phyloP scores from a whole-genome alignment of 2,797 vertebrate species.

The Microhierax caerulescens region DNA sequence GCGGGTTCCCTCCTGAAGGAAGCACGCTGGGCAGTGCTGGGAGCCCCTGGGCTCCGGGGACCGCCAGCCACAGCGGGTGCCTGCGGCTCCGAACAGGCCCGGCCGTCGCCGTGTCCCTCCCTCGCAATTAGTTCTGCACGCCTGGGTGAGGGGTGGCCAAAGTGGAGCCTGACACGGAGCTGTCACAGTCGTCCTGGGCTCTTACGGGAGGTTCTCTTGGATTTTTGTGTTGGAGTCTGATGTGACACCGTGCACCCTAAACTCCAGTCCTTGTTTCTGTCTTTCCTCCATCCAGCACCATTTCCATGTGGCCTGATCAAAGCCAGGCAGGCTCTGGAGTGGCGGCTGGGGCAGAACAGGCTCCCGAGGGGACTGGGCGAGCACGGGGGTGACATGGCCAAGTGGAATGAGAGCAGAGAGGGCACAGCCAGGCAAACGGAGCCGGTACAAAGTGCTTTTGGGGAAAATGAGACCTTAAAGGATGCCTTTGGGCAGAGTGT shows the following conservation, averaged over 20 bases:
- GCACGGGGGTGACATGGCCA: fast-evolving
- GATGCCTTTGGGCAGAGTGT: neutral
- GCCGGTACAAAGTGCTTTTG: neutral
- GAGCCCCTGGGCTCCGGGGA: no score
- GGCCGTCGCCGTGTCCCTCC: fast-evolving
- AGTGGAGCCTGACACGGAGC: fast-evolving
- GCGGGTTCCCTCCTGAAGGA: neutral
- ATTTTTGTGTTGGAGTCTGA: neutral
- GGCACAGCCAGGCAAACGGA: neutral
- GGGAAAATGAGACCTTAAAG: neutral
- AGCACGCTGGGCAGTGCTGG: neutral
- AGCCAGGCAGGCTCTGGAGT: neutral
- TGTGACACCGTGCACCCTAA: fast-evolving
- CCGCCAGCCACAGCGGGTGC: fast-evolving
- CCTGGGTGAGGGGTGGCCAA: no score
- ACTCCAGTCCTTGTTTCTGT: neutral
- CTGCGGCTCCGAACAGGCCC: neutral
- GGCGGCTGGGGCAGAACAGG: fast-evolving
- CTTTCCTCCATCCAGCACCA: neutral
- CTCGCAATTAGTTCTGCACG: no score
- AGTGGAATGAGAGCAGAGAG: neutral
- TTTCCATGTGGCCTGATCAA: slow-evolving; percentile 55
- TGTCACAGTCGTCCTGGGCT: neutral
- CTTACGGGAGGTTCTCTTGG: neutral
- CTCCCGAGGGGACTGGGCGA: fast-evolving